phyloP scores from a whole-genome alignment of 2,797 vertebrate genomes.

The Caiman crocodilus region DNA sequence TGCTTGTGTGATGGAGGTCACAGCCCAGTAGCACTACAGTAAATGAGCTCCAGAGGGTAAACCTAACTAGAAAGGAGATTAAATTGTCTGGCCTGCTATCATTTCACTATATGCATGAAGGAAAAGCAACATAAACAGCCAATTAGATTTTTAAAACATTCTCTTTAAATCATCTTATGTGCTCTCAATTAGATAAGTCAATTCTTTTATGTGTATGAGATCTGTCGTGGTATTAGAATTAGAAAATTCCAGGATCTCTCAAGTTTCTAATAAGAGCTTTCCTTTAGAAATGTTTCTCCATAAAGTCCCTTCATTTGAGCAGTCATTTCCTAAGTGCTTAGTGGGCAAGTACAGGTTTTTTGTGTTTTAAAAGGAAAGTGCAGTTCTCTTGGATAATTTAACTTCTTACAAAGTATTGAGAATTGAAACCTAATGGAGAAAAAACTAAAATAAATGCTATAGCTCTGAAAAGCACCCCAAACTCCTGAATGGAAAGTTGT shows the following conservation, averaged over 20 bases:
- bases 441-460: slow-evolving; percentile 61
- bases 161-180: background rate
- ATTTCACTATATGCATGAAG: background rate
- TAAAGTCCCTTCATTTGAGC: background rate
- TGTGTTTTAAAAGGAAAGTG: slow-evolving; percentile 47
- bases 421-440: slow-evolving; percentile 78
- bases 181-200: background rate
- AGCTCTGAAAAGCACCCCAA: slow-evolving; percentile 68
- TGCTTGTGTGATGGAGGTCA: background rate
- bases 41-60: background rate
- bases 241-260: background rate
- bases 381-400: slow-evolving; percentile 75
- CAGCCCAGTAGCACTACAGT: background rate
- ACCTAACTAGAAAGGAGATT: background rate
- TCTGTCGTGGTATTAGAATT: background rate
- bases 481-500: slow-evolving; percentile 63
- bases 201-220: background rate
- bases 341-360: background rate
- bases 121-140: background rate
- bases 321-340: slow-evolving; percentile 10
- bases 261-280: background rate
- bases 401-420: slow-evolving; percentile 77
- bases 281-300: background rate
- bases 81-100: background rate
- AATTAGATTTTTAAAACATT: background rate